Percentiles rank a stretch among this genome's conserved stretches.
Evolutionary conservation across 2,888 invertebrate genomes (phyloP).

Genomic region (Baccha elongata): DNA sequence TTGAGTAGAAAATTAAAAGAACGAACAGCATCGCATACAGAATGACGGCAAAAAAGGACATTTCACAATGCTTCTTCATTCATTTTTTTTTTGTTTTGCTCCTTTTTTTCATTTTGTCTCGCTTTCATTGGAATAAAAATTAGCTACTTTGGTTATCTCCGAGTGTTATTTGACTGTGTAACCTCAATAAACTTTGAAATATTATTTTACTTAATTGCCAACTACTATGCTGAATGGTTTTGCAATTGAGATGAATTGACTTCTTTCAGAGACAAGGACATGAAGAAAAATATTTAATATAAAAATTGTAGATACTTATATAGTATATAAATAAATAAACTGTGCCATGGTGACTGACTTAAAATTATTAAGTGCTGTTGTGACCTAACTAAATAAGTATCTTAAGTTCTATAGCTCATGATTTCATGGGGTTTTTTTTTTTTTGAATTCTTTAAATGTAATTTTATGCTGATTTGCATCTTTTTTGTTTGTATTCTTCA

Average conservation of each 20-base stretch:
- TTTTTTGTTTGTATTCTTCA: too few relatives aligned
- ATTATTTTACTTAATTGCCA: constrained; percentile 62
- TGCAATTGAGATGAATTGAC: constrained; percentile 38
- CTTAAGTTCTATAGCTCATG: too few relatives aligned
- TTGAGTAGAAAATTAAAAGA: constrained; percentile 66
- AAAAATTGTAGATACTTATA: too few relatives aligned
- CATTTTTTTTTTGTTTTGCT: constrained; percentile 9
- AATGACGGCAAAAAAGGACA: constrained; percentile 57
- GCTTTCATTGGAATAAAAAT: constrained; percentile 50
- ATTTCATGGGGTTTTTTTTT: too few relatives aligned
- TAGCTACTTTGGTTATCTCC: constrained; percentile 53
- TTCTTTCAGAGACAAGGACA: background rate
- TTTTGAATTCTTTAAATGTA: too few relatives aligned
- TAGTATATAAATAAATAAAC: too few relatives aligned
- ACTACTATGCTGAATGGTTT: constrained; percentile 28
- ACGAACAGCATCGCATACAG: constrained; percentile 33
- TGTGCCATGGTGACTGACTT: too few relatives aligned
- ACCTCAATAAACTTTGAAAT: constrained; percentile 60
- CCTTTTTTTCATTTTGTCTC: background rate
- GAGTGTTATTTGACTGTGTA: constrained; percentile 37
- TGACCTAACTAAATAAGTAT: too few relatives aligned
- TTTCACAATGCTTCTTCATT: constrained; percentile 20
- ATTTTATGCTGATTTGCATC: too few relatives aligned
- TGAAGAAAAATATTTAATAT: background rate
- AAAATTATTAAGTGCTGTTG: too few relatives aligned